Evolutionary conservation across 2,888 invertebrate genomes (phyloP).

Genomic region (Lithophane semibrunnea): DNA sequence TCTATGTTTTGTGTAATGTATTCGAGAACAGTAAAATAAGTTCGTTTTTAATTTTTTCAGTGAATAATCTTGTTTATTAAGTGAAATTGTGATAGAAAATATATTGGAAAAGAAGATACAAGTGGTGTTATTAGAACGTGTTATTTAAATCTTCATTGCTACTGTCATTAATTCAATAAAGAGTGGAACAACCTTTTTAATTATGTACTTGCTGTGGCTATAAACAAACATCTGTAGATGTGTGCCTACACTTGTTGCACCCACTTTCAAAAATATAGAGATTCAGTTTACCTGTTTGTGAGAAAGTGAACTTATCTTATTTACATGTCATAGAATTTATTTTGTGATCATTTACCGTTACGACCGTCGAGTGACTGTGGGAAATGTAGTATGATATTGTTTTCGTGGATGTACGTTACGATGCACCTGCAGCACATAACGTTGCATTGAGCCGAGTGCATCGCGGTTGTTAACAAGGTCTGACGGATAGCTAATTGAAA

Average conservation of each 20-base stretch:
- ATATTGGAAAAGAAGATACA: neutral
- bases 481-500: constrained; percentile 75
- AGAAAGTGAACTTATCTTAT: constrained; percentile 83
- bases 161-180: constrained; percentile 69
- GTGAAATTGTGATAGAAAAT: constrained; percentile 33
- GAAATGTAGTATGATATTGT: constrained; percentile 81
- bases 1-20: constrained; percentile 60
- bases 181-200: constrained; percentile 69
- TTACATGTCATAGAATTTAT: constrained; percentile 75
- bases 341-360: constrained; percentile 85
- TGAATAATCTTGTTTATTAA: constrained; percentile 25
- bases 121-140: constrained; percentile 9
- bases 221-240: constrained; percentile 81
- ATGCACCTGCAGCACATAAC: constrained; percentile 87
- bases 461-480: constrained; percentile 76
- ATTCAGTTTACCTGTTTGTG: constrained; percentile 80
- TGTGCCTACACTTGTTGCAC: constrained; percentile 81
- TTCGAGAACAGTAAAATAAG: constrained; percentile 42
- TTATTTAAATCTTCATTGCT: constrained; percentile 29
- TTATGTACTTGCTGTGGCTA: constrained; percentile 63
- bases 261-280: constrained; percentile 84
- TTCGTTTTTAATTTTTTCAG: constrained; percentile 48
- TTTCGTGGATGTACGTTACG: constrained; percentile 80
- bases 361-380: constrained; percentile 76
- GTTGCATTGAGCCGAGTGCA: constrained; percentile 76